These are phyloP conservation scores for Actenoides lindsayi DNA, from an alignment of 2,113 vertebrate genomes.

Conservation along the genomic window DNA sequence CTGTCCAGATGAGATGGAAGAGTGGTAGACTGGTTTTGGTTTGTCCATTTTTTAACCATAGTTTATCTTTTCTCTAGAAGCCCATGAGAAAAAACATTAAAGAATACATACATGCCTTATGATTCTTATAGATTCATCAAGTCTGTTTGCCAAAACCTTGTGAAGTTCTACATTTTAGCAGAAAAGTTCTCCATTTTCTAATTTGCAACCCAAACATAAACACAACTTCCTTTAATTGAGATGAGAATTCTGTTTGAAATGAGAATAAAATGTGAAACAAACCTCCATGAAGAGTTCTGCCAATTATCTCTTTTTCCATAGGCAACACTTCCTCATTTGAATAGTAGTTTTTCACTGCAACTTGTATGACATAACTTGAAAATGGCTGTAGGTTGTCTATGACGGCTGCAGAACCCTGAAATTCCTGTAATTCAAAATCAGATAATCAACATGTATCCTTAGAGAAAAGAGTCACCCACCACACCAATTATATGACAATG, in stretches of 20 bases:
- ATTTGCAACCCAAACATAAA: not conserved
- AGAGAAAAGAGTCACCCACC: not conserved
- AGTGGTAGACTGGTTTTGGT: not conserved
- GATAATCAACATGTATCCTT: not conserved
- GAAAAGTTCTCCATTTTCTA: not conserved
- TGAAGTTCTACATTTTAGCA: not conserved
- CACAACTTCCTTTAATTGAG: not conserved
- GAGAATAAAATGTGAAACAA: constrained; percentile 29
- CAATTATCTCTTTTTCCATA: constrained; percentile 28
- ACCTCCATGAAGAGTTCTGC: constrained; percentile 73
- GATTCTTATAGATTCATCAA: not conserved
- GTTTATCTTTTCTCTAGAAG: not conserved
- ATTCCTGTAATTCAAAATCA: constrained; percentile 68
- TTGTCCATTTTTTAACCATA: not conserved
- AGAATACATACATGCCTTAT: not conserved
- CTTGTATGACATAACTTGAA: constrained; percentile 68
- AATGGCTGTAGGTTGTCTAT: constrained; percentile 72
- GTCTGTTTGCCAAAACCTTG: not conserved
- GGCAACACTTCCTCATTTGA: constrained; percentile 39
- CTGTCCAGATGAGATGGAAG: not conserved
- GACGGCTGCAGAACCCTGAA: constrained; percentile 40
- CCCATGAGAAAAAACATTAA: not conserved
- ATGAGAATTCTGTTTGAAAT: not conserved
- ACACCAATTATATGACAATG: not conserved
- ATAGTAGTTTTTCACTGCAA: constrained; percentile 74